Evolutionary conservation across 2,797 vertebrate species (phyloP), one percentile per base, ranked within the genome.

Genomic region (Xenopus petersii): DNA sequence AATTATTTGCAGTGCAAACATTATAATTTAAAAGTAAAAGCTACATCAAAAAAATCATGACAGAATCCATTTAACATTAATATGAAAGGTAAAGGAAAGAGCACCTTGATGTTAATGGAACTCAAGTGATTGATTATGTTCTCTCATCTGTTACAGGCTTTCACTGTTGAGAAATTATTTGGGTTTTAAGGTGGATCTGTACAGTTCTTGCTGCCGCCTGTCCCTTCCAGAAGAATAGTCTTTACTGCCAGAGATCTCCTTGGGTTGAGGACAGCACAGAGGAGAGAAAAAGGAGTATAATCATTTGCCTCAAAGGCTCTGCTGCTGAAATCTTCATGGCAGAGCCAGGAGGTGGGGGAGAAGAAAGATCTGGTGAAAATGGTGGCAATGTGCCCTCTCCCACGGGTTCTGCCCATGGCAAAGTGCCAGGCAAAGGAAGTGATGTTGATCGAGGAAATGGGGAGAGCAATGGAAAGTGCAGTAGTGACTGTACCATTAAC

Each of bases 281-380:
- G 59, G 70, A 77, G 16, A 30, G 48, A 51, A 1, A 26, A 16
- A 71, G 42, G 51, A 26, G 63, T 54, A 55, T 51, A 76, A 21
- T 11, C 10, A 30, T n/a, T 56, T 51, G 24, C 64, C 46, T 59
- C 12, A 1, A 49, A 77, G 76, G 15, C 65, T 64, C 15, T 69
- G 60, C 76, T 68, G 64, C 84, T 36, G 81, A 74, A 33, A 63
- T 84, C 89, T 90, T 90, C 89, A 98, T 98, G 96, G 96, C 96
- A 92, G 96, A 96, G 92, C 92, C 92, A 56, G 92, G 89, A 54
- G 75, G 71, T 84, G 82, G 88, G 62, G 91, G 93, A 64, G 91
- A 93, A 80, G 89, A 48, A 49, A 46, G 70, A 59, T 65, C 61
- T 26, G 71, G 92, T 88, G 84, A 88, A 83, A 67, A 66, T 36